Evolutionary conservation across 2,113 vertebrate genomes (phyloP), one percentile per base, ranked within the genome.

Genomic region (Odontophorus gujanensis): DNA sequence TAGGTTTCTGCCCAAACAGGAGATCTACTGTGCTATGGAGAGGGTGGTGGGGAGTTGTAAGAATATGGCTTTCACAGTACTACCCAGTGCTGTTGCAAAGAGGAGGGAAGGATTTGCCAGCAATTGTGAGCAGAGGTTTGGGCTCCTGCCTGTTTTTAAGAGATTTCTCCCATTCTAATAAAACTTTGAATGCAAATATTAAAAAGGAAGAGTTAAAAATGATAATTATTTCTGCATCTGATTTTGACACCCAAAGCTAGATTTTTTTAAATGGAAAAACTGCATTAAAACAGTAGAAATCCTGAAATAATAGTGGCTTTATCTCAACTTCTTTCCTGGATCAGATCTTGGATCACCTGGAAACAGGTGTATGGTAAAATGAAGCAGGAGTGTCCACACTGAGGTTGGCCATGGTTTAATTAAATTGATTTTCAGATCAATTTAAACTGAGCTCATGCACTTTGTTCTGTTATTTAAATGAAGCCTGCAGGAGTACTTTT

Each of bases 381-480:
- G 94, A 94, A 97, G 94, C 87, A 93, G 85, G 85, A 82, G 61
- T 91, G 93, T 96, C 95, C 94, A 95, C 94, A 96, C 79, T 71
- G 75, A 95, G 89, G 88, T 95, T 90, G 90, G 90, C 73, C 53
- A 75, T 87, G 87, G 38, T 95, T 97, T 96, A 94, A 96, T 94
- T 94, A 95, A 85, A 96, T 90, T 95, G 91, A 90, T 97, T 95
- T 95, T 84, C 76, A 91, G 94, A 94, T 95, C 94, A 81, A 92
- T 95, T 93, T 87, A 91, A 92, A 94, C 90, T 78, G 87, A 92
- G 61, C 90, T 92, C 86, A 67, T 94, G 92, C 86, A 92, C 90
- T 96, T 96, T 90, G 74, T 89, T 78, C 95, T 92, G 90, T 92
- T 95, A 91, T 96, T 93, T 93, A 96, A 95, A 95, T 95, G 50